Percentiles rank a stretch among this genome's conserved stretches.
Evolutionary conservation across 2,888 invertebrate species (phyloP).

Genomic region (Sesamia inferens): DNA sequence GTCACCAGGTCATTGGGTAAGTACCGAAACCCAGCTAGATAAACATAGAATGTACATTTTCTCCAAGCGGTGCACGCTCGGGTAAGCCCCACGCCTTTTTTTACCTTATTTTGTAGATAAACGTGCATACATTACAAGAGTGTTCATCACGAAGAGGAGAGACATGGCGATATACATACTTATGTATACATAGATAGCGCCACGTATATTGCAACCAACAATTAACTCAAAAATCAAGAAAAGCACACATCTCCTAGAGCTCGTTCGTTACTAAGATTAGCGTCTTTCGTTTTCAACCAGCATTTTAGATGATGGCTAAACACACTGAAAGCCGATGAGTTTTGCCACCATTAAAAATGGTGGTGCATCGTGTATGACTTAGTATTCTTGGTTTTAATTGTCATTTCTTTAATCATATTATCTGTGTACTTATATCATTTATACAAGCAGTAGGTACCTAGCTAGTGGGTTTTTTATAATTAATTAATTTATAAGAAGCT

Average conservation of each 20-base stretch:
- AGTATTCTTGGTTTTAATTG: background rate
- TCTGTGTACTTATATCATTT: background rate
- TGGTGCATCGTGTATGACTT: background rate
- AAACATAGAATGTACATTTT: background rate
- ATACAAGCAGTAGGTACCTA: background rate
- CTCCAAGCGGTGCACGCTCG: background rate
- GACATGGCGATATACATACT: background rate
- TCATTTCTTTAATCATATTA: background rate
- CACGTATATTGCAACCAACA: no score
- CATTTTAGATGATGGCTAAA: background rate
- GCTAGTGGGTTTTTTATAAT: background rate
- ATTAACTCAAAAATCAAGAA: no score
- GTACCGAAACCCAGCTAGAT: background rate
- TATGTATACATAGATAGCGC: no score
- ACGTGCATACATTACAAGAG: constrained; percentile 7
- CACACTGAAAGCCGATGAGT: no score
- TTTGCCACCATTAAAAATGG: no score
- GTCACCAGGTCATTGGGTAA: background rate
- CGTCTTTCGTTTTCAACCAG: no score
- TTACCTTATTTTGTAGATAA: constrained; percentile 13
- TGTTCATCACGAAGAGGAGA: background rate
- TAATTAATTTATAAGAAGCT: no score
- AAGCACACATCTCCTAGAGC: background rate
- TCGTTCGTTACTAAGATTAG: no score
- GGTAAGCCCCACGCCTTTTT: constrained; percentile 26